Evolutionary conservation across 1,140 invertebrate species (phyloP), one percentile per base, ranked within the genome.

Genomic region (Camponotus pennsylvanicus): DNA sequence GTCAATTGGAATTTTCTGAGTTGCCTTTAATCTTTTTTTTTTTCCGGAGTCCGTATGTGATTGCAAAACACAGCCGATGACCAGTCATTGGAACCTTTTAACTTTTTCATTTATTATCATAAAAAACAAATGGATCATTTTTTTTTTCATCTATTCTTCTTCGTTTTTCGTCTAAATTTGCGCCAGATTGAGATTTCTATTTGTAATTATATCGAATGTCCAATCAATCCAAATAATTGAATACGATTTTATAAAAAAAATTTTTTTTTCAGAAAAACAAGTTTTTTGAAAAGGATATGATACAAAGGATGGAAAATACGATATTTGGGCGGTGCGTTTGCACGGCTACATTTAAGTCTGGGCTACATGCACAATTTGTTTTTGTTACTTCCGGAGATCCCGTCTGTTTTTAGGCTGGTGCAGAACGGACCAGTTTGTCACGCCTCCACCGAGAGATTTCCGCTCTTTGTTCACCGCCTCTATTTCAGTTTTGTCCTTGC

Each of bases 401-500:
- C 40, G 21, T 34, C 77, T 57, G 64, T 85, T 88, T 86, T 88
- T 66, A 77, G 69, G 27, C n/a, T 63, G 42, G 7, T 27, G 45
- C 15, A 55, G 57, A 64, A 57, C 83, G 49, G 27, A 76, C 69
- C 32, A 57, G 40, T 88, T 85, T 78, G 70, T 88, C 82, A 88
- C 40, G 86, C 76, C 49, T 82, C 18, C 21, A 18, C 27, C 27
- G 55, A 73, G 49, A 70, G 76, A 88, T 88, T 89, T 86, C 87
- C 88, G 88, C 55, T 89, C 87, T 88, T 82, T 76, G 84, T 88
- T 86, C 59, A 37, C 59, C 11, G 40, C 21, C 75, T 85, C 80
- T 88, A 85, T 89, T 89, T 80, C 59, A 79, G 75, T 57, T 52
- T 67, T 45, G 66, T 89, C 80, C 69, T 89, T 86, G 82, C 34